phyloP scores from a whole-genome alignment of 2,113 vertebrate species.

The Miniopterus natalensis region DNA sequence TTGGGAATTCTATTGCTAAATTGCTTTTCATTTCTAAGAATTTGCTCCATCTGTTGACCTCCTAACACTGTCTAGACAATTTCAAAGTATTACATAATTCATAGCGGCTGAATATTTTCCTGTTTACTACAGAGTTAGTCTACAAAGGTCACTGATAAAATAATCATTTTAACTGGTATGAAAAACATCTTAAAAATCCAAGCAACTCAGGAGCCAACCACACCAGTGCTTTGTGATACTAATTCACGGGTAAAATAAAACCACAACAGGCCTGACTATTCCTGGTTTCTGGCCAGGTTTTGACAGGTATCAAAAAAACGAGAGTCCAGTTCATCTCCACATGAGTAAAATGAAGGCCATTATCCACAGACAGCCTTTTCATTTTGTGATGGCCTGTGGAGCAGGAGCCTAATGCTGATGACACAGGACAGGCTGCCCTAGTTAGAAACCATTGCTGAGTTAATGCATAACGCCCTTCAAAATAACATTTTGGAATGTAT shows the following conservation, averaged over 20 bases:
- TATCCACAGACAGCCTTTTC: neutral
- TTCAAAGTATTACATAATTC: constrained; percentile 74
- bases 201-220: neutral
- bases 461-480: neutral
- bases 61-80: constrained; percentile 72
- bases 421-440: neutral
- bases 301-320: neutral
- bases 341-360: neutral
- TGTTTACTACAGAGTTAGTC: constrained; percentile 64
- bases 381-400: neutral
- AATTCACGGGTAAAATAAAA: neutral
- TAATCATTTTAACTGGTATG: constrained; percentile 58
- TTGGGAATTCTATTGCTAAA: neutral
- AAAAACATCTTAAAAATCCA: constrained; percentile 69
- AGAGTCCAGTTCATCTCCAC: neutral
- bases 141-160: constrained; percentile 79
- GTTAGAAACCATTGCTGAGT: neutral
- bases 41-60: constrained; percentile 25
- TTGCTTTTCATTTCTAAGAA: constrained; percentile 59
- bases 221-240: neutral
- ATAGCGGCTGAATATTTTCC: constrained; percentile 66
- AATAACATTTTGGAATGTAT: neutral
- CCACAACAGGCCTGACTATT: neutral
- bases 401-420: neutral
- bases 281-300: constrained; percentile 5